Conservation (phyloP, 2,888 invertebrate species). For the Kuschelorhynchus macadamiae region DNA sequence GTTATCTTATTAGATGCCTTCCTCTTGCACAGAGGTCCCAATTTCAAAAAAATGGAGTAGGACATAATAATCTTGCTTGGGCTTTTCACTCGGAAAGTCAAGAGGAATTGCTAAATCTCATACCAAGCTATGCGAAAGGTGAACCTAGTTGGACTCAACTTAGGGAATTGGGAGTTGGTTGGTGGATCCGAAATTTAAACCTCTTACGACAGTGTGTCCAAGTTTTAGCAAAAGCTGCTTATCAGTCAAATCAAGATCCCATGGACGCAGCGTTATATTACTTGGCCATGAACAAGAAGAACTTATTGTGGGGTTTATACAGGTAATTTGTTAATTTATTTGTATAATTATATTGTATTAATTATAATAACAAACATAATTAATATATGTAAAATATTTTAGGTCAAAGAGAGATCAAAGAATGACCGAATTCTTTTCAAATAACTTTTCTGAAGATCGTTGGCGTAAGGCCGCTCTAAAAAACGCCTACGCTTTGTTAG, state of each 20-base stretch:
- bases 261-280: conserved; percentile 98
- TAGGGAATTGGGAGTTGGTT: conserved; percentile 91
- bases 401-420: conserved; percentile 88
- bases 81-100: conserved; percentile 99
- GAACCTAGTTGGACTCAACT: conserved; percentile 92
- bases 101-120: conserved; percentile 90
- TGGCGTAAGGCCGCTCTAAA: conserved; percentile 98
- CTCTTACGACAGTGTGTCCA: conserved; percentile 89
- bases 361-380: too few species aligned
- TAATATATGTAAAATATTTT: conserved; percentile 24
- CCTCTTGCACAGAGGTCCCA: conserved; percentile 90
- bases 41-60: conserved; percentile 89
- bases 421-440: conserved; percentile 95
- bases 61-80: conserved; percentile 96
- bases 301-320: conserved; percentile 95
- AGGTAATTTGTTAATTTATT: conserved; percentile 54
- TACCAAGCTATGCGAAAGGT: conserved; percentile 89
- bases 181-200: conserved; percentile 94
- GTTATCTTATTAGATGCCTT: conserved; percentile 93
- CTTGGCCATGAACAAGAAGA: conserved; percentile 98
- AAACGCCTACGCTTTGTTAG: conserved; percentile 95
- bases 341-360: too few species aligned
- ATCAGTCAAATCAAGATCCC: conserved; percentile 93
- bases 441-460: conserved; percentile 92
- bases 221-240: conserved; percentile 94